A percentile compares a stretch with the other conserved stretches of the same genome.
These are phyloP conservation scores for Amphiura filiformis DNA, from an alignment of 35 echinoderm and acorn worm species.

Conservation along the genomic window DNA sequence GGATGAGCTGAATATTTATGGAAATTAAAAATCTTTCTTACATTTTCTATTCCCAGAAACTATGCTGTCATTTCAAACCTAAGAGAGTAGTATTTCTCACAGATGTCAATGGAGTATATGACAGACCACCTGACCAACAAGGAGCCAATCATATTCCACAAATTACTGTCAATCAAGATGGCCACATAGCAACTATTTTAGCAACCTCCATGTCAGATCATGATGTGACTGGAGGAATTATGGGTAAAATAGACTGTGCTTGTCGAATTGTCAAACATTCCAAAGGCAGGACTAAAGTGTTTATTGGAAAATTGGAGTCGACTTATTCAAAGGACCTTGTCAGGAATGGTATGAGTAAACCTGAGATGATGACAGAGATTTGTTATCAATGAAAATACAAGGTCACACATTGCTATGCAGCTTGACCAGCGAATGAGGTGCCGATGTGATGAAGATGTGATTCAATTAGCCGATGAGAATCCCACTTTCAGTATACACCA, in stretches of 20 bases:
- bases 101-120: constrained; percentile 69
- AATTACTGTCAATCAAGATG: constrained; percentile 36
- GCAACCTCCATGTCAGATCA: constrained; percentile 47
- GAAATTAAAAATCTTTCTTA: too few relatives aligned
- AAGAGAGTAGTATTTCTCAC: constrained; percentile 84
- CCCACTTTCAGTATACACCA: too few relatives aligned
- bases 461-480: too few relatives aligned
- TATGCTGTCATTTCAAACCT: constrained; percentile 56
- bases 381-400: too few relatives aligned
- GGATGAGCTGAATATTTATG: too few relatives aligned
- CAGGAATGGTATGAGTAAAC: not conserved
- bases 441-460: too few relatives aligned
- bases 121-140: constrained; percentile 44
- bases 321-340: not conserved
- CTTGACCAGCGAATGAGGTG: too few relatives aligned
- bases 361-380: not conserved
- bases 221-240: constrained; percentile 81
- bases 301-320: not conserved
- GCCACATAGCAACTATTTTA: constrained; percentile 31
- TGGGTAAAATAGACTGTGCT: constrained; percentile 56
- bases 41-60: constrained; percentile 42
- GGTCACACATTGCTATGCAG: too few relatives aligned
- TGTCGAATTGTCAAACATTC: not conserved
- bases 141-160: constrained; percentile 46
- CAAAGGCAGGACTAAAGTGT: not conserved